Evolutionary conservation across 2,113 vertebrate genomes (phyloP).

Genomic region (Charadrius vociferus): DNA sequence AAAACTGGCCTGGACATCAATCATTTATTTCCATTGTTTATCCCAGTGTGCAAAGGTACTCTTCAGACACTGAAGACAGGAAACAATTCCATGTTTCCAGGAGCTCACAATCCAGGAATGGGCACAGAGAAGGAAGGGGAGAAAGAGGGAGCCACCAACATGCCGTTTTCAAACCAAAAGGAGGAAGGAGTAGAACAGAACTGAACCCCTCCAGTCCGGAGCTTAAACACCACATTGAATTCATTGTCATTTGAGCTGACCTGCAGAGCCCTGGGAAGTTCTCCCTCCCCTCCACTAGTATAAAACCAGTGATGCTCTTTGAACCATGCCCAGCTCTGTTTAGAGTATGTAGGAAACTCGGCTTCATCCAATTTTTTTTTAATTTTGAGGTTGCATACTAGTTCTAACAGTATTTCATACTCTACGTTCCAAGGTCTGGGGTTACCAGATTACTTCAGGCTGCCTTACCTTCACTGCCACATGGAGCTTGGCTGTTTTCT

Average conservation of each 20-base stretch:
- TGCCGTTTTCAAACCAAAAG: not conserved
- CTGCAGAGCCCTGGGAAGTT: not conserved
- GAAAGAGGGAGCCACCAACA: not conserved
- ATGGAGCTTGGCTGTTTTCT: conserved; percentile 98
- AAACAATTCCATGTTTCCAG: not conserved
- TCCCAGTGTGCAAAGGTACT: not conserved
- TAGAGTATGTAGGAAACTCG: not conserved
- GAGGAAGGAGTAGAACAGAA: not conserved
- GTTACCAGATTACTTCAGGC: not conserved
- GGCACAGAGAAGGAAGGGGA: not conserved
- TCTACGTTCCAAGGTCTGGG: not conserved
- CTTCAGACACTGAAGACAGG: not conserved
- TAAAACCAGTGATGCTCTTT: not conserved
- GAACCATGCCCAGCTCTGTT: not conserved
- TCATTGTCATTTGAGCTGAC: not conserved
- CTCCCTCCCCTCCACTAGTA: not conserved
- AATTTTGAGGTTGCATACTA: not conserved
- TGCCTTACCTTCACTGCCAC: conserved; percentile 94
- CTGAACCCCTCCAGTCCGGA: not conserved
- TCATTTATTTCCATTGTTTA: not conserved
- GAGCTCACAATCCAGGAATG: not conserved
- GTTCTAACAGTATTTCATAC: not conserved
- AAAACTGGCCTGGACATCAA: not conserved
- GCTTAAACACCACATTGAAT: not conserved
- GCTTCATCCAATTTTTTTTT: not conserved